These are phyloP conservation scores for Agrochola lychnidis DNA, from an alignment of 2,888 invertebrate species.

Conservation along the genomic window DNA sequence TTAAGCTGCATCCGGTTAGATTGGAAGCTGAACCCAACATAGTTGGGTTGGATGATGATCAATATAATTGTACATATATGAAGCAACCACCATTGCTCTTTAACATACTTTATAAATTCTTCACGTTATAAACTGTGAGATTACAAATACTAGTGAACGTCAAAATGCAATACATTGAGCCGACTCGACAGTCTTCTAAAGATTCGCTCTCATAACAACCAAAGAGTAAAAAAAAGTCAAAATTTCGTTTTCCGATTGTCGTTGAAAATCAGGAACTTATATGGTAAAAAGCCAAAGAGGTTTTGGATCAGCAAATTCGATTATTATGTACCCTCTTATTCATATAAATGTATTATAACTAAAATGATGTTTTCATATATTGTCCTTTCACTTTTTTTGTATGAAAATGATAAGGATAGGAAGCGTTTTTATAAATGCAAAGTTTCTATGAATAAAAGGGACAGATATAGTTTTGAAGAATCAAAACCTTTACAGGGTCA, in stretches of 20 bases:
- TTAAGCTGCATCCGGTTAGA: too few relatives aligned
- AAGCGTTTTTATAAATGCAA: slow-evolving; percentile 31
- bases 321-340: slow-evolving; percentile 29
- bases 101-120: slow-evolving; percentile 3
- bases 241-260: slow-evolving; percentile 28
- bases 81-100: not conserved
- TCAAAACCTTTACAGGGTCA: not conserved
- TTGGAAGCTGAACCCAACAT: too few relatives aligned
- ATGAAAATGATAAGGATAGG: not conserved
- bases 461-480: not conserved
- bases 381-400: not conserved
- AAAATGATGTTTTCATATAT: slow-evolving; percentile 13
- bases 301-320: slow-evolving; percentile 13
- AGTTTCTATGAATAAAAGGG: slow-evolving; percentile 24
- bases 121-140: slow-evolving; percentile 46
- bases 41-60: too few relatives aligned
- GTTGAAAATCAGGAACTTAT: slow-evolving; percentile 24
- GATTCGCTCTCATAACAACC: slow-evolving; percentile 31
- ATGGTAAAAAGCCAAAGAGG: not conserved
- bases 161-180: slow-evolving; percentile 65
- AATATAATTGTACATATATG: too few relatives aligned
- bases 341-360: slow-evolving; percentile 8
- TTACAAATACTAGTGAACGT: slow-evolving; percentile 46
- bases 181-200: slow-evolving; percentile 24
- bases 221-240: slow-evolving; percentile 26